Base-by-base conservation (phyloP, 2,113 vertebrate species). In the Oryzias javanicus region DNA sequence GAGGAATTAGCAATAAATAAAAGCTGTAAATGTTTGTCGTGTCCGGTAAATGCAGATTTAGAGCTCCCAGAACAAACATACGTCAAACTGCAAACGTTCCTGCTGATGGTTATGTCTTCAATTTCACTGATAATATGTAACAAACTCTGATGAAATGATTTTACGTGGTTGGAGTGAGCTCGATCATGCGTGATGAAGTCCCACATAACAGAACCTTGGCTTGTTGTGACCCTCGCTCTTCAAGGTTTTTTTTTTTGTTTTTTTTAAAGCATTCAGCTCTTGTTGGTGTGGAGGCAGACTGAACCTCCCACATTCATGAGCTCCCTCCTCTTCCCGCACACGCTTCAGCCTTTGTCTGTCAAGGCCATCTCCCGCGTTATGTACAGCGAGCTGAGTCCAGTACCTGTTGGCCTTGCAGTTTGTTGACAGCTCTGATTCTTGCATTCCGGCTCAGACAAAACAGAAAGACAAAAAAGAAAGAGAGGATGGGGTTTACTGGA, bases 1-100 rank as follows among this genome's bases (percentile, higher is more conserved):
- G 60, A 64, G 66, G 68, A 79, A 70, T 69, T 65, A 68, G 68
- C 70, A 64, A 72, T 70, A 85, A 88, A 84, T 77, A 86, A 76
- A 29, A 46, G 49, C 16, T 19, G 47, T 58, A 65, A 50, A 35
- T 8, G 6, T 7, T 35, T 7, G 7, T 35, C 59, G 7, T 58
- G 55, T 22, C 3, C 22, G 12, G 47, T 47, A 46, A 22, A 42
- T 54, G 66, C 54, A 45, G 35, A 25, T 16, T 49, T 24, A 18
- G 45, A 51, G 4, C 45, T 80, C 35, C 35, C 50, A 22, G 42
- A 12, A 20, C 61, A 70, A 67, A 50, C 19, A 19, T 47, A 54
- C 13, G 1, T 49, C 18, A 51, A 75, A 48, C 29, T 50, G 44
- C 0, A 57, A 42, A 55, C 22, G 14, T 44, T 22, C 41, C 54